Conservation (phyloP, 2,888 invertebrate genomes). For the Dioctria rufipes region DNA sequence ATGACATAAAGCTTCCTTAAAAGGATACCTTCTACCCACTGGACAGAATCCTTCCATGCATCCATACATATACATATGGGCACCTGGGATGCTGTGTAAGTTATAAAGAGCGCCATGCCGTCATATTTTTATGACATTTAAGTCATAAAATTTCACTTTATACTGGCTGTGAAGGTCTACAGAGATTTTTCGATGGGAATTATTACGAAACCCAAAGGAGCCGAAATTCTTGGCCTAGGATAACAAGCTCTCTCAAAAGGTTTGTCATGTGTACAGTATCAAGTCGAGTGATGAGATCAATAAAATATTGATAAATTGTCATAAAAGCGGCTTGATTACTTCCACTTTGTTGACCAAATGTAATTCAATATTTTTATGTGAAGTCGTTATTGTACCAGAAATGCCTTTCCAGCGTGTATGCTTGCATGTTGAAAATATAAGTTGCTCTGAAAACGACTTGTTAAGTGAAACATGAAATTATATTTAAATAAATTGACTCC, state of each 20-base stretch:
- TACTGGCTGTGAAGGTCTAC: slow-evolving; percentile 26
- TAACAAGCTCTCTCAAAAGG: no score
- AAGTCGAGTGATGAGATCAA: slow-evolving; percentile 22
- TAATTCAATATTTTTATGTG: no score
- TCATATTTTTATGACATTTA: slow-evolving; percentile 35
- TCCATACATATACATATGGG: no score
- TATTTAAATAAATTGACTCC: no score
- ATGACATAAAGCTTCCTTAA: slow-evolving; percentile 12
- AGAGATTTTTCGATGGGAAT: slow-evolving; percentile 29
- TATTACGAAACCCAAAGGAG: slow-evolving; percentile 4
- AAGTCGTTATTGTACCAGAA: no score
- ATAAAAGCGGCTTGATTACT: slow-evolving; percentile 22
- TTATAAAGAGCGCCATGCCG: slow-evolving; percentile 24
- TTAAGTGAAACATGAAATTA: no score
- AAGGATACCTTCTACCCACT: background rate
- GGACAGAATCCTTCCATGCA: background rate
- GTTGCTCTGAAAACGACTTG: no score
- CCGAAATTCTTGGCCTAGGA: no score
- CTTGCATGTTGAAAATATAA: no score
- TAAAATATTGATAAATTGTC: slow-evolving; percentile 26
- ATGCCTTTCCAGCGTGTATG: no score
- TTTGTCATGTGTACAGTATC: background rate
- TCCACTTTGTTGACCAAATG: slow-evolving; percentile 7
- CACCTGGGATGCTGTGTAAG: background rate
- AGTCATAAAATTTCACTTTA: slow-evolving; percentile 41